Percentiles rank a stretch among this genome's conserved stretches.
phyloP scores from a whole-genome alignment of 2,797 vertebrate species.

The Chelon auratus region DNA sequence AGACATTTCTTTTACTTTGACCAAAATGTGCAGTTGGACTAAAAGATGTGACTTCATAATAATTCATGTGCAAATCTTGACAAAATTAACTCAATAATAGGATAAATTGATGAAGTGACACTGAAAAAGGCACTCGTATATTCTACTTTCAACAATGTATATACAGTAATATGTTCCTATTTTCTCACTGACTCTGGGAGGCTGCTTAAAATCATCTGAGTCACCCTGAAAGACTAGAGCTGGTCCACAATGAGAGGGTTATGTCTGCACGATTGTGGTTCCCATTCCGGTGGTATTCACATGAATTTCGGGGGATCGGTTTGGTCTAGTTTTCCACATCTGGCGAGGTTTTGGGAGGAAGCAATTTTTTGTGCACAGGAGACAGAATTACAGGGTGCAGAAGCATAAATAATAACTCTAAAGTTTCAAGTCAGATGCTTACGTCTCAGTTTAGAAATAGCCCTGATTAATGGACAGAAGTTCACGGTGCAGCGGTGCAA shows the following conservation, averaged over 20 bases:
- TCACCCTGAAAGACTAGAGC: conserved; percentile 16
- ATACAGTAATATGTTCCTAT: neutral
- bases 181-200: conserved; percentile 6
- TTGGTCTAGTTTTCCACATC: conserved; percentile 56
- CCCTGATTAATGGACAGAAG: conserved; percentile 16
- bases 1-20: too few species aligned
- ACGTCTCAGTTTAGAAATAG: conserved; percentile 21
- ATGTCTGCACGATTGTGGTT: conserved; percentile 47
- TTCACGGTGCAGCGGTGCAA: conserved; percentile 7
- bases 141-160: neutral
- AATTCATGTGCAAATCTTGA: too few species aligned
- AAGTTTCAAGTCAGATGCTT: conserved; percentile 28
- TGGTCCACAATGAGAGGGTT: conserved; percentile 44
- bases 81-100: too few species aligned
- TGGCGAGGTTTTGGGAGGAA: conserved; percentile 41
- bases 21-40: too few species aligned
- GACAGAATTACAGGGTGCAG: conserved; percentile 50
- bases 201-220: conserved; percentile 22
- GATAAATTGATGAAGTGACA: too few species aligned
- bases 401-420: conserved; percentile 26
- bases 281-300: conserved; percentile 17
- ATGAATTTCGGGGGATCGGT: conserved; percentile 23
- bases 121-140: neutral
- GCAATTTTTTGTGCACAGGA: conserved; percentile 32
- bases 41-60: too few species aligned